These are phyloP conservation scores for Mimumesa dahlbomi DNA, from an alignment of 2,888 invertebrate genomes.

Conservation along the genomic window DNA sequence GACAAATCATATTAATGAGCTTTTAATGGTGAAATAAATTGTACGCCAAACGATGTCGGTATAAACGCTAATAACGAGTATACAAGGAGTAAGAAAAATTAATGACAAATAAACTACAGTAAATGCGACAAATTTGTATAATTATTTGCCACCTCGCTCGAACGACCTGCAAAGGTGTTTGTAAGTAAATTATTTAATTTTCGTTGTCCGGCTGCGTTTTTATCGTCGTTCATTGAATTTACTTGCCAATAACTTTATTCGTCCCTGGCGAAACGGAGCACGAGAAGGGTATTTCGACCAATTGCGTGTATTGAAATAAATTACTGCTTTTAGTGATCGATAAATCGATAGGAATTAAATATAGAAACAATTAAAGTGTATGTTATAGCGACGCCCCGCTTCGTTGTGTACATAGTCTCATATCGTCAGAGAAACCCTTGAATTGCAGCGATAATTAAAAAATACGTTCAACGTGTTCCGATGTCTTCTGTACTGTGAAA, in stretches of 20 bases:
- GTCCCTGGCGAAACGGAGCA: neutral
- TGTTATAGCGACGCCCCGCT: too few species aligned
- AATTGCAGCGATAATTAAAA: too few species aligned
- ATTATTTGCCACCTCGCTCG: neutral
- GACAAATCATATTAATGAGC: too few species aligned
- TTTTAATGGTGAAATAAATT: too few species aligned
- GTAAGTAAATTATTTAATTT: neutral
- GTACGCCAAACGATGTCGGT: neutral
- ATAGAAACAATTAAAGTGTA: neutral
- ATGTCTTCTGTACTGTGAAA: too few species aligned
- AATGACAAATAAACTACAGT: neutral
- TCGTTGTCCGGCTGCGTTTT: neutral
- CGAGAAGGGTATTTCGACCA: neutral
- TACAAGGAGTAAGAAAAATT: neutral
- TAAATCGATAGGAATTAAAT: too few species aligned
- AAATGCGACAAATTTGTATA: neutral
- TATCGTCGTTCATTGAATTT: neutral
- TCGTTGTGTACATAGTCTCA: too few species aligned
- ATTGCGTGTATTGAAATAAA: constrained; percentile 1
- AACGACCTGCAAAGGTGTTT: neutral
- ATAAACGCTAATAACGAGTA: neutral
- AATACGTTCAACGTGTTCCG: too few species aligned
- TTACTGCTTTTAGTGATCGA: neutral
- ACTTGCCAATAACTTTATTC: neutral
- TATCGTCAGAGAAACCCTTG: too few species aligned